A percentile compares a stretch with the other conserved stretches of the same genome.
Conservation (phyloP, 2,113 vertebrate species). For the Nipponia nippon region DNA sequence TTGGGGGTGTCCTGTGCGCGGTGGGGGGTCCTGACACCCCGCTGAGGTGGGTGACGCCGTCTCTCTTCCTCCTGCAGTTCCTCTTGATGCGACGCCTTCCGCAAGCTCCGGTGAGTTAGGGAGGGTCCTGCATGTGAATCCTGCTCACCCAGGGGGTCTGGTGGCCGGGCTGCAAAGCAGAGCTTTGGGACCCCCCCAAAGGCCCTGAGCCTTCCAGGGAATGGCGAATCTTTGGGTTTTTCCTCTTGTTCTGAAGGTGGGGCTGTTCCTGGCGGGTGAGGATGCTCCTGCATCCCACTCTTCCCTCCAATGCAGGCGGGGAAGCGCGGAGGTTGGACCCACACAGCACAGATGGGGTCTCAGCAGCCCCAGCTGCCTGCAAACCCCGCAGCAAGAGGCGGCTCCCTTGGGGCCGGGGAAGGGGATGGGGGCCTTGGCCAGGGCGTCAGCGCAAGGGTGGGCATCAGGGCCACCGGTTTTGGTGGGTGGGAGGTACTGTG, state of each 20-base stretch:
- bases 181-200: neutral
- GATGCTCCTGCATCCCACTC: neutral
- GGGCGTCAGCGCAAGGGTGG: neutral
- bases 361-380: neutral
- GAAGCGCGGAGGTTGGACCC: neutral
- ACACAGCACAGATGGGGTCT: accelerated
- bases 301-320: neutral
- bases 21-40: neutral
- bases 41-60: accelerated
- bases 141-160: neutral
- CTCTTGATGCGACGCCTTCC: accelerated
- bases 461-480: accelerated
- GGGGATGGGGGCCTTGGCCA: accelerated
- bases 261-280: neutral
- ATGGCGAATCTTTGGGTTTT: too few relatives aligned
- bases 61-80: neutral
- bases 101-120: neutral
- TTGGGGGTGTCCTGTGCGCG: accelerated
- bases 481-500: accelerated
- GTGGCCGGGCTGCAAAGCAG: neutral
- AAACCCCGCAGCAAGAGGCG: neutral
- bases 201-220: accelerated
- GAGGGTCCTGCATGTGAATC: accelerated
- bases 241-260: neutral
- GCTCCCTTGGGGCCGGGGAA: too few relatives aligned